A percentile compares a stretch with the other conserved stretches of the same genome.
Evolutionary conservation across 2,113 vertebrate genomes (phyloP).

Genomic region (Archilochus colubris): DNA sequence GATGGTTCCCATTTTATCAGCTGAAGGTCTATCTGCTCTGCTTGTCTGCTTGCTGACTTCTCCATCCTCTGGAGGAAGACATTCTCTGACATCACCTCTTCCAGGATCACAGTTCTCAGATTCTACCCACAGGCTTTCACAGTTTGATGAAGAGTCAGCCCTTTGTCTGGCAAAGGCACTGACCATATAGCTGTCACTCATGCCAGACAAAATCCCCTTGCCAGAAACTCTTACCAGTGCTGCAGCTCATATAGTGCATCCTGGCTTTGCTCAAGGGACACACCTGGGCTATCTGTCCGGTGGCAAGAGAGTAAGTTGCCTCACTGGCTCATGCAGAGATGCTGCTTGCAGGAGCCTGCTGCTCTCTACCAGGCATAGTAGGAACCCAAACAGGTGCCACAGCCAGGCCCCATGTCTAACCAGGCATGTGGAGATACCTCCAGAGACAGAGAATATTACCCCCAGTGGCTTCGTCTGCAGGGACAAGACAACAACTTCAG

Average conservation of each 20-base stretch:
- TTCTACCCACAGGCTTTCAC: background rate
- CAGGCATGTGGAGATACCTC: background rate
- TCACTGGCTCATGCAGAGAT: fast-evolving
- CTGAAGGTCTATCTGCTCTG: background rate
- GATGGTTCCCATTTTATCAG: background rate
- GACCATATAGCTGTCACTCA: background rate
- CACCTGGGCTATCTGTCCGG: fast-evolving
- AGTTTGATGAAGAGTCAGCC: background rate
- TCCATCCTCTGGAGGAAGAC: background rate
- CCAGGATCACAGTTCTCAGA: background rate
- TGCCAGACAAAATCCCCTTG: fast-evolving
- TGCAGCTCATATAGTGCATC: background rate
- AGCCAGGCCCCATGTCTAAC: background rate
- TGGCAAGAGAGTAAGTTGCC: background rate
- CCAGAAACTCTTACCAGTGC: fast-evolving
- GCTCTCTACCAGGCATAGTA: background rate
- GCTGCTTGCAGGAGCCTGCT: background rate
- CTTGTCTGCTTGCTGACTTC: background rate
- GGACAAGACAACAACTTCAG: background rate
- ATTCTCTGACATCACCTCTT: background rate
- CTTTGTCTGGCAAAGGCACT: background rate
- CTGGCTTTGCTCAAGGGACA: background rate
- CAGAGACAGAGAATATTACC: background rate
- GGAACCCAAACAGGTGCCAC: background rate
- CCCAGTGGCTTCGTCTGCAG: background rate